These are phyloP conservation scores for Champsocephalus esox DNA, from an alignment of 2,797 vertebrate species.

Conservation along the genomic window DNA sequence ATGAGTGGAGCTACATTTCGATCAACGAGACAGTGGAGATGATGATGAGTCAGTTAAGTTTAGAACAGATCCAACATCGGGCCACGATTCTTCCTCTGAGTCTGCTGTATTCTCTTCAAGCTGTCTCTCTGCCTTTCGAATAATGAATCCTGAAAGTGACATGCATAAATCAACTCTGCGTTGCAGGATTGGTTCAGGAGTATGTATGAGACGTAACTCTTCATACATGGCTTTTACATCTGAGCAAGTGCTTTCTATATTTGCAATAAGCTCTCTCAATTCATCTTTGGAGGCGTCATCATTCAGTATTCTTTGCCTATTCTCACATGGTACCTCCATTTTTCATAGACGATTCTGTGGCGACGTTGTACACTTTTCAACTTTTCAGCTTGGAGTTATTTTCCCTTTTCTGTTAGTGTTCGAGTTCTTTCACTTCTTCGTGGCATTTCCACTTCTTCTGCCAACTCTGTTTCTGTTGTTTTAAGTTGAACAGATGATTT, in stretches of 20 bases:
- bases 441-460: not conserved
- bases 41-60: too few species aligned
- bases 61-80: too few species aligned
- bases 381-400: conserved; percentile 19
- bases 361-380: not conserved
- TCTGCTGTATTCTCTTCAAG: too few species aligned
- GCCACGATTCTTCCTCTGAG: too few species aligned
- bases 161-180: not conserved
- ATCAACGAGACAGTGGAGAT: too few species aligned
- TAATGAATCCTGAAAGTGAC: conserved; percentile 28
- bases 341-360: conserved; percentile 18
- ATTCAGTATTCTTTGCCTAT: conserved; percentile 23
- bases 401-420: conserved; percentile 40
- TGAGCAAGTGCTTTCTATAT: conserved; percentile 9
- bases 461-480: not conserved
- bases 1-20: too few species aligned
- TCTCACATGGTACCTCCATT: conserved; percentile 28
- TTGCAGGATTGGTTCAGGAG: conserved; percentile 28
- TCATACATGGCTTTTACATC: conserved; percentile 26
- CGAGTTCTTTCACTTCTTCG: conserved; percentile 22
- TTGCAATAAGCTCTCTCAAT: conserved; percentile 29
- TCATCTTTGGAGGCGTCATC: conserved; percentile 13
- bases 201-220: conserved; percentile 27
- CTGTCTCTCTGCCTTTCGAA: too few species aligned
- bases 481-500: conserved; percentile 3